Conservation (phyloP, 2,797 vertebrate species). For the Aplochiton taeniatus region DNA sequence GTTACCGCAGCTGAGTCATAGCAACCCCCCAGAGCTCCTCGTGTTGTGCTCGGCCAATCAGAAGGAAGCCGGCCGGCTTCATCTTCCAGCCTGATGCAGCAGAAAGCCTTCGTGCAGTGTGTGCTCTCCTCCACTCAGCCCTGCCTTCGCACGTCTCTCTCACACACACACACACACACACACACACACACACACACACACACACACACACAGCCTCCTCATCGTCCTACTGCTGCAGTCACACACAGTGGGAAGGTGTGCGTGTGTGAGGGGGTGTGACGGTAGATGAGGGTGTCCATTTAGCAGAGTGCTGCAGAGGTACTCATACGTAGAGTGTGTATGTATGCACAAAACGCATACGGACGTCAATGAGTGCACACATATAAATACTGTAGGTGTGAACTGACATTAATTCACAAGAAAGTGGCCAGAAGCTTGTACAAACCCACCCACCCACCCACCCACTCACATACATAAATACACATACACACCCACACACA, state of each 20-base stretch:
- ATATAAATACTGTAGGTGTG: not conserved
- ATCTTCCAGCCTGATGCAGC: slow-evolving; percentile 70
- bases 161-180: too few relatives aligned
- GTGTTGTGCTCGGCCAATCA: slow-evolving; percentile 51
- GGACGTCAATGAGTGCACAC: not conserved
- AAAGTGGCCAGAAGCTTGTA: not conserved
- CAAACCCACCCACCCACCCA: slow-evolving; percentile 11
- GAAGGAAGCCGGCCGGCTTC: slow-evolving; percentile 41
- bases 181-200: too few relatives aligned
- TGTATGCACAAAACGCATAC: not conserved
- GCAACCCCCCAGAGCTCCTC: slow-evolving; percentile 24
- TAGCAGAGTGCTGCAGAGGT: slow-evolving; percentile 60
- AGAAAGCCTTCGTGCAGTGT: slow-evolving; percentile 38
- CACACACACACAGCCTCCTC: not conserved
- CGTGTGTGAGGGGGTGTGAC: slow-evolving; percentile 44
- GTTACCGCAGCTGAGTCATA: slow-evolving; percentile 69
- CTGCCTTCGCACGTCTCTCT: not conserved
- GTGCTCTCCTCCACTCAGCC: slow-evolving; percentile 42
- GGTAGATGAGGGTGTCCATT: slow-evolving; percentile 52
- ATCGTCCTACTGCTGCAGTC: slow-evolving; percentile 48
- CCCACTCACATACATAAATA: not conserved
- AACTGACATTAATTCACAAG: too few relatives aligned
- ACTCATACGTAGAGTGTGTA: slow-evolving; percentile 22
- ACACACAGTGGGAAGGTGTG: not conserved
- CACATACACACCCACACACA: slow-evolving; percentile 13